phyloP scores from a whole-genome alignment of 2,113 vertebrate genomes.

The Otocyon megalotis region DNA sequence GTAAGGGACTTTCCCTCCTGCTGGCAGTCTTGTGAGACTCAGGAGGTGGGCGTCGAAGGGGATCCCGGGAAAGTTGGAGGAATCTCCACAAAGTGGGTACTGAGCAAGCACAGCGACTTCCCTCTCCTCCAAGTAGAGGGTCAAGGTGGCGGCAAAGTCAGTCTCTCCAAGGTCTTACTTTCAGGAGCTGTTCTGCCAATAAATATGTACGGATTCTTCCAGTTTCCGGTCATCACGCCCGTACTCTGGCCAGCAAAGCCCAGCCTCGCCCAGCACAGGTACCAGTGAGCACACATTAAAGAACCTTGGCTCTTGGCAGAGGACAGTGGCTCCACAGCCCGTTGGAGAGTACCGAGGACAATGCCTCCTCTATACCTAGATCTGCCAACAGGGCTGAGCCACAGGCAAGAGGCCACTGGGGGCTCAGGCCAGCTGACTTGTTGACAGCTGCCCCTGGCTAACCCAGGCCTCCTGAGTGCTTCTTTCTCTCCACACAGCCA shows the following conservation, averaged over 20 bases:
- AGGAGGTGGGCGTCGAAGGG: neutral
- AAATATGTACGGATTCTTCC: neutral
- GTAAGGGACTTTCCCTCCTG: neutral
- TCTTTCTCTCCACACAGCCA: neutral
- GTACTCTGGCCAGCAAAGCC: neutral
- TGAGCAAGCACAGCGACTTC: neutral
- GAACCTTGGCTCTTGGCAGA: neutral
- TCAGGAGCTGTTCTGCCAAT: neutral
- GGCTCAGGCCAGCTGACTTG: constrained; percentile 30
- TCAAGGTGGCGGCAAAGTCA: neutral
- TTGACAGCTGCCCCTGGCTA: constrained; percentile 15
- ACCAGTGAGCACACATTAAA: neutral
- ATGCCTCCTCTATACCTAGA: constrained; percentile 40
- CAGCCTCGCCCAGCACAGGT: neutral
- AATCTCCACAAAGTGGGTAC: neutral
- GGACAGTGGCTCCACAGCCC: neutral
- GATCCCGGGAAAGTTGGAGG: neutral
- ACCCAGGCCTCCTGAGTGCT: neutral
- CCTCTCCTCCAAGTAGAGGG: neutral
- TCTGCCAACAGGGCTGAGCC: neutral
- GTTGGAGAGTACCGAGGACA: neutral
- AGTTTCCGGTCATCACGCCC: neutral
- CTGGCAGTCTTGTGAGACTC: neutral
- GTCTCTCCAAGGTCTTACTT: neutral
- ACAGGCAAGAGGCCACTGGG: neutral